Evolutionary conservation across 1,140 invertebrate species (phyloP).

Genomic region (Rhynchophorus ferrugineus): DNA sequence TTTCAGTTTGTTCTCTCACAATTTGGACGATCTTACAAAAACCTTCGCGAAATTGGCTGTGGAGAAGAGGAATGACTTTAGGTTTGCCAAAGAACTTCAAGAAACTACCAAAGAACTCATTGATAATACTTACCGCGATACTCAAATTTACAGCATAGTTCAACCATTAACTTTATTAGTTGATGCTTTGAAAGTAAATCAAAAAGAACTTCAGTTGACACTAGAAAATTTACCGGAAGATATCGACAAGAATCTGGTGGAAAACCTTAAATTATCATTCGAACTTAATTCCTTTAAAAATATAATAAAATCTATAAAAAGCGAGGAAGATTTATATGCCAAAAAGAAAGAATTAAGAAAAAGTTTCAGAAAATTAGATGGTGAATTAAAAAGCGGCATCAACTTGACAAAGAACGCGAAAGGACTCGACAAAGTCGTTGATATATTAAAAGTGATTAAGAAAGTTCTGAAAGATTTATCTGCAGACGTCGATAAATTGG

Average conservation of each 20-base stretch:
- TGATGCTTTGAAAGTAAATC: conserved; percentile 5
- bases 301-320: conserved; percentile 12
- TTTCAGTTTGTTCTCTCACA: conserved; percentile 3
- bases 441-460: background rate
- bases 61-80: conserved; percentile 17
- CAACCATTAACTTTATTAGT: conserved; percentile 9
- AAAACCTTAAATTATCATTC: background rate
- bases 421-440: background rate
- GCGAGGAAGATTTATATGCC: conserved; percentile 14
- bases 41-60: conserved; percentile 6
- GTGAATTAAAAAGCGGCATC: background rate
- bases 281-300: conserved; percentile 9
- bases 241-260: background rate
- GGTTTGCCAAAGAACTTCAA: conserved; percentile 12
- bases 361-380: conserved; percentile 6
- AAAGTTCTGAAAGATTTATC: conserved; percentile 10
- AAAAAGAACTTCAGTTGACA: conserved; percentile 4
- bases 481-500: conserved; percentile 15
- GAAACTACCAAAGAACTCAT: conserved; percentile 1
- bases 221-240: background rate
- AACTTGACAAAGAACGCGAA: background rate
- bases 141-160: conserved; percentile 6
- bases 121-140: conserved; percentile 11
- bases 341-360: conserved; percentile 7
- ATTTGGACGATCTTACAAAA: conserved; percentile 2